A percentile compares a stretch with the other conserved stretches of the same genome.
Conservation (phyloP, 2,888 invertebrate species). For the Tetragnatha montana region DNA sequence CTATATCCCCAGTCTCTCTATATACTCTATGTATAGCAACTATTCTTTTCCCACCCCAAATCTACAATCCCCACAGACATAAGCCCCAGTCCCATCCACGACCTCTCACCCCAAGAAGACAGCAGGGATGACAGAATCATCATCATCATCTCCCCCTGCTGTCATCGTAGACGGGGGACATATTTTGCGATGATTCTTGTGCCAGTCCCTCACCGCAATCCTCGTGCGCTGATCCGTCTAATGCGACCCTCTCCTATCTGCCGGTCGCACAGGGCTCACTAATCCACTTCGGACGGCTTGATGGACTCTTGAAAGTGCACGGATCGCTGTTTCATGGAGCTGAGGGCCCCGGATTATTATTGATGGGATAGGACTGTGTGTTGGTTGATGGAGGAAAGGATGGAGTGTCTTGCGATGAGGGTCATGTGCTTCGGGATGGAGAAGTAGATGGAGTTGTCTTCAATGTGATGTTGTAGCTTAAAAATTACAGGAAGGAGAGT, state of each 20-base stretch:
- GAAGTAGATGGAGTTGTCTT: no score
- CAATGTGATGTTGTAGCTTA: no score
- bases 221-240: constrained; percentile 20
- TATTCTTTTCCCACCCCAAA: no score
- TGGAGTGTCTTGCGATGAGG: constrained; percentile 7
- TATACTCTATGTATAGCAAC: no score
- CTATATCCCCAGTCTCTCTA: no score
- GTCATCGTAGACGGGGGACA: constrained; percentile 16
- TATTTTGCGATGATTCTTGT: constrained; percentile 29
- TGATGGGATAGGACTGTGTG: neutral
- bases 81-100: neutral
- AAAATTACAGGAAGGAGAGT: no score
- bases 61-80: neutral
- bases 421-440: neutral
- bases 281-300: constrained; percentile 40
- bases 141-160: constrained; percentile 3
- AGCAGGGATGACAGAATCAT: constrained; percentile 28
- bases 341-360: neutral
- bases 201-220: neutral
- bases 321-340: constrained; percentile 34
- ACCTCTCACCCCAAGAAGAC: constrained; percentile 12
- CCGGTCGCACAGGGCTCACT: constrained; percentile 34
- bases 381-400: neutral
- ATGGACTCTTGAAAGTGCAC: constrained; percentile 26
- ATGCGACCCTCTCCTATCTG: constrained; percentile 21